Evolutionary conservation across 1,140 invertebrate genomes (phyloP).

Genomic region (Drosophila aff.): DNA sequence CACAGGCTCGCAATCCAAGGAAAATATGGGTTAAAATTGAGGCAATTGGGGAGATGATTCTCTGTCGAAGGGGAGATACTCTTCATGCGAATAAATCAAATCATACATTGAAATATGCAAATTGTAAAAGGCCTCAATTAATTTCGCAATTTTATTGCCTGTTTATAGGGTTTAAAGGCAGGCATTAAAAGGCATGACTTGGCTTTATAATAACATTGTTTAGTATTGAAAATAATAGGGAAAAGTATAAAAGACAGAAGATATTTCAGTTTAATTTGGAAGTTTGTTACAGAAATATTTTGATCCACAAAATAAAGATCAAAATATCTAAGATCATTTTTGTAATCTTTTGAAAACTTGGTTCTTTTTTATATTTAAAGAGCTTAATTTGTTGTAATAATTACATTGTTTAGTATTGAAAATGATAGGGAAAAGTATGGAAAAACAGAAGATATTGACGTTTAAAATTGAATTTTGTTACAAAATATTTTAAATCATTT

Average conservation of each 20-base stretch:
- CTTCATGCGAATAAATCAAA: background rate
- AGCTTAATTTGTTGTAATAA: too few relatives aligned
- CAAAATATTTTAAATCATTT: too few relatives aligned
- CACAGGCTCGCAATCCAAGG: conserved; percentile 52
- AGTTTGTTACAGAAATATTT: background rate
- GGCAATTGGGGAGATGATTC: conserved; percentile 3
- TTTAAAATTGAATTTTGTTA: too few relatives aligned
- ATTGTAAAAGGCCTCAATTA: background rate
- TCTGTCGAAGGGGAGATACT: background rate
- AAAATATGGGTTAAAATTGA: conserved; percentile 10
- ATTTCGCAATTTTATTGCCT: conserved; percentile 3
- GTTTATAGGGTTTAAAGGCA: background rate
- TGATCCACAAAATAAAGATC: too few relatives aligned
- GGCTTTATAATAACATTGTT: too few relatives aligned
- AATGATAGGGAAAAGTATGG: too few relatives aligned
- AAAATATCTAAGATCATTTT: background rate
- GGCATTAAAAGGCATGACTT: conserved; percentile 1
- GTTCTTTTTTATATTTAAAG: background rate
- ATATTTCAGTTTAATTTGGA: too few relatives aligned
- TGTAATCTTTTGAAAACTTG: too few relatives aligned
- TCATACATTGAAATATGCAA: conserved; percentile 6
- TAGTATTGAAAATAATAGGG: background rate
- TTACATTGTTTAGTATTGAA: too few relatives aligned
- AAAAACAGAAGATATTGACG: too few relatives aligned
- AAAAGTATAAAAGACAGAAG: background rate